Evolutionary conservation across 2,797 vertebrate genomes (phyloP).

Genomic region (Scyliorhinus canicula): DNA sequence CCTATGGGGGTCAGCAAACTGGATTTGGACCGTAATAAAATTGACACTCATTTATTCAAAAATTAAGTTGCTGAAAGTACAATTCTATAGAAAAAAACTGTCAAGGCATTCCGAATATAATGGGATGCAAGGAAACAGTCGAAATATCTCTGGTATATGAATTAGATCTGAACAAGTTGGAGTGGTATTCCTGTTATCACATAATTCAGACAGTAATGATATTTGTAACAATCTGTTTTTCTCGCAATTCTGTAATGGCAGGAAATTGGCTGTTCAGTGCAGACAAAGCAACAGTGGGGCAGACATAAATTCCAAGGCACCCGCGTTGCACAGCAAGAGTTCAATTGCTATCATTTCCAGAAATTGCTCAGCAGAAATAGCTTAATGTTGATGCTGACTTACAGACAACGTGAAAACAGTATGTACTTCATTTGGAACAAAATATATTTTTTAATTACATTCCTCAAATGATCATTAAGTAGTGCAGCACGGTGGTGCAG

Average conservation of each 20-base stretch:
- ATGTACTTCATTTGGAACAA: not conserved
- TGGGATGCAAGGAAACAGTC: not conserved
- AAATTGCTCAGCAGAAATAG: not conserved
- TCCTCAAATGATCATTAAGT: not conserved
- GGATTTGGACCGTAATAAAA: not conserved
- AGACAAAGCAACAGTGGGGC: not conserved
- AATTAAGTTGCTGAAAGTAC: not conserved
- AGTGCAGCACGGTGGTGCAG: no score
- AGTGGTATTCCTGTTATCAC: not conserved
- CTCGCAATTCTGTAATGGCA: not conserved
- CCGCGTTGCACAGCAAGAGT: not conserved
- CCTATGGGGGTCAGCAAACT: not conserved
- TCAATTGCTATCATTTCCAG: not conserved
- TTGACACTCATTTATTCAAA: not conserved
- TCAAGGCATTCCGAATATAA: not conserved
- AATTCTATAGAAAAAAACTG: not conserved
- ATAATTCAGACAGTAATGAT: not conserved
- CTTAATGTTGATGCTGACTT: not conserved
- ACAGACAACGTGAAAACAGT: not conserved
- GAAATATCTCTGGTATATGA: not conserved
- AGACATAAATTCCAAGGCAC: not conserved
- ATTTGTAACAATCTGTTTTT: not conserved
- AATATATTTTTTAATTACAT: not conserved
- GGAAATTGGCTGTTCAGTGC: not conserved
- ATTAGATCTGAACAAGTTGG: not conserved